phyloP scores from a whole-genome alignment of 2,113 vertebrate species.

The Melanerpes formicivorus region DNA sequence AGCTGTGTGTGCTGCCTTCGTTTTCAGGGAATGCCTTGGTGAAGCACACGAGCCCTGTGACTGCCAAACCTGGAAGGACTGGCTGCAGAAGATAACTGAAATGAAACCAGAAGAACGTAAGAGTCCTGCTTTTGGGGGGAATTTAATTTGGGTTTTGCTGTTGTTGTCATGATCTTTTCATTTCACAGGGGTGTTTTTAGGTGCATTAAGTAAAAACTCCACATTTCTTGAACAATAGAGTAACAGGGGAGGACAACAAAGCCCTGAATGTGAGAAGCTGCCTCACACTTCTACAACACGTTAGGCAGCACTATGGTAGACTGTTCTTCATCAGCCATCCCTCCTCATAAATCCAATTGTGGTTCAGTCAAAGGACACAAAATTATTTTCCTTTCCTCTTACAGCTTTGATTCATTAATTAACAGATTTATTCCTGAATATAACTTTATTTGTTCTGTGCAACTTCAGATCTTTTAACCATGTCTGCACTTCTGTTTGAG shows the following conservation, averaged over 20 bases:
- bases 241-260: neutral
- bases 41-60: slow-evolving; percentile 98
- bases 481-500: neutral
- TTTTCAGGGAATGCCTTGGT: slow-evolving; percentile 92
- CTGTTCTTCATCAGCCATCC: neutral
- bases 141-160: neutral
- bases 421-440: neutral
- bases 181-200: neutral
- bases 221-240: neutral
- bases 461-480: neutral
- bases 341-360: neutral
- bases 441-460: neutral
- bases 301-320: neutral
- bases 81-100: slow-evolving; percentile 94
- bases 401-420: neutral
- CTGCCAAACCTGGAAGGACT: slow-evolving; percentile 95
- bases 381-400: neutral
- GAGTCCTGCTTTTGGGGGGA: neutral
- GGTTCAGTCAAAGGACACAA: neutral
- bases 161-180: neutral
- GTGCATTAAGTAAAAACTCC: neutral
- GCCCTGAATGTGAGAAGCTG: neutral
- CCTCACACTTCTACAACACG: neutral
- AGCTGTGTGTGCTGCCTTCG: neutral
- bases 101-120: slow-evolving; percentile 98